A percentile compares a stretch with the other conserved stretches of the same genome.
phyloP scores from a whole-genome alignment of 2,888 invertebrate genomes.

The Archips crataeganus region DNA sequence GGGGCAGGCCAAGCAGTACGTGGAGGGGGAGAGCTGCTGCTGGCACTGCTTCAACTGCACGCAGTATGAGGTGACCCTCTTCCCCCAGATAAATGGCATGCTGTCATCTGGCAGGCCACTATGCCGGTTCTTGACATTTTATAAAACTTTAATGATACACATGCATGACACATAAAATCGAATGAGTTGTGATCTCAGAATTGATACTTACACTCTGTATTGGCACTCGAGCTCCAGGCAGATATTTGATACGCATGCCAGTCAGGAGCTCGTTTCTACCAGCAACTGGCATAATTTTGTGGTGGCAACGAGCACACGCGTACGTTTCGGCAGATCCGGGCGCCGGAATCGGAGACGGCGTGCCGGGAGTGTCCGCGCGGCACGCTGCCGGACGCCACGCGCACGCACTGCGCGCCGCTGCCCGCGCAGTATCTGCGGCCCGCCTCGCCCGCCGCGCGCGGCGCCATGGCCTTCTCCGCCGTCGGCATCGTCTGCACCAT shows the following conservation, averaged over 20 bases:
- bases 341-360: conserved; percentile 91
- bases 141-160: too few species aligned
- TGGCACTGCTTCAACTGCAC: conserved; percentile 94
- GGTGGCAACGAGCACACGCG: too few species aligned
- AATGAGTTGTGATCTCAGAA: too few species aligned
- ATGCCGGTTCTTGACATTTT: too few species aligned
- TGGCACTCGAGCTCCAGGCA: too few species aligned
- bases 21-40: conserved; percentile 97
- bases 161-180: too few species aligned
- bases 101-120: too few species aligned
- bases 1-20: conserved; percentile 96
- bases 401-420: conserved; percentile 90
- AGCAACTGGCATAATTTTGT: too few species aligned
- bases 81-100: too few species aligned
- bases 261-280: too few species aligned
- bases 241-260: too few species aligned
- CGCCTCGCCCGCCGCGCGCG: conserved; percentile 95
- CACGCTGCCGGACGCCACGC: conserved; percentile 91
- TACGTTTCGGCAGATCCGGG: conserved; percentile 87
- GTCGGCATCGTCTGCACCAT: conserved; percentile 93
- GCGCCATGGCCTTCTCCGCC: conserved; percentile 94
- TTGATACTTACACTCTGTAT: too few species aligned
- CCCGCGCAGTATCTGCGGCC: conserved; percentile 93
- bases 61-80: conserved; percentile 68
- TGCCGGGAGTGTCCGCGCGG: conserved; percentile 93